phyloP scores from a whole-genome alignment of 2,797 vertebrate genomes.

The Chiloscyllium punctatum region DNA sequence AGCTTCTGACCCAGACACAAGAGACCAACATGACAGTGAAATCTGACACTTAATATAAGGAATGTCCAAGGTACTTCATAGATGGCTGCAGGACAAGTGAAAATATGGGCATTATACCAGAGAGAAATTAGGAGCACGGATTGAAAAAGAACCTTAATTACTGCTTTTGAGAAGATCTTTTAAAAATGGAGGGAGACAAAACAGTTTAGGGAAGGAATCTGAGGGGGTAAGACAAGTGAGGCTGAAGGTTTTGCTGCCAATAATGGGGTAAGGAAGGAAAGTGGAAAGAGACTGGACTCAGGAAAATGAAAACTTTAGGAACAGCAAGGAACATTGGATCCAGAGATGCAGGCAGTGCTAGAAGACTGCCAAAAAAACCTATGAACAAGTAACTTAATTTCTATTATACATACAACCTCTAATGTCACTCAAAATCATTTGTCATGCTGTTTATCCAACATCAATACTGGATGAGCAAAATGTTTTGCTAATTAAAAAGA shows the following conservation, averaged over 20 bases:
- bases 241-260: not conserved
- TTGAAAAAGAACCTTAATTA: not conserved
- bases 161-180: not conserved
- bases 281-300: not conserved
- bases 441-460: not conserved
- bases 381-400: not conserved
- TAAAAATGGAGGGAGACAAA: not conserved
- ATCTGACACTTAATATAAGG: not conserved
- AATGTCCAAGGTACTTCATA: not conserved
- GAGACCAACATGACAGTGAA: not conserved
- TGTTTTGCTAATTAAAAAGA: not conserved
- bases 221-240: not conserved
- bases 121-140: not conserved
- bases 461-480: not conserved
- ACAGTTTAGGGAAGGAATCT: not conserved
- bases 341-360: not conserved
- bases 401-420: not conserved
- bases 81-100: not conserved
- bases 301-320: not conserved
- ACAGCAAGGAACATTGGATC: not conserved
- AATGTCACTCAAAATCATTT: not conserved
- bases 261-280: not conserved
- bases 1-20: not conserved
- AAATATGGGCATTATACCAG: not conserved
- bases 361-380: not conserved